phyloP scores from a whole-genome alignment of 2,113 vertebrate species.

The Dicaeum eximium region DNA sequence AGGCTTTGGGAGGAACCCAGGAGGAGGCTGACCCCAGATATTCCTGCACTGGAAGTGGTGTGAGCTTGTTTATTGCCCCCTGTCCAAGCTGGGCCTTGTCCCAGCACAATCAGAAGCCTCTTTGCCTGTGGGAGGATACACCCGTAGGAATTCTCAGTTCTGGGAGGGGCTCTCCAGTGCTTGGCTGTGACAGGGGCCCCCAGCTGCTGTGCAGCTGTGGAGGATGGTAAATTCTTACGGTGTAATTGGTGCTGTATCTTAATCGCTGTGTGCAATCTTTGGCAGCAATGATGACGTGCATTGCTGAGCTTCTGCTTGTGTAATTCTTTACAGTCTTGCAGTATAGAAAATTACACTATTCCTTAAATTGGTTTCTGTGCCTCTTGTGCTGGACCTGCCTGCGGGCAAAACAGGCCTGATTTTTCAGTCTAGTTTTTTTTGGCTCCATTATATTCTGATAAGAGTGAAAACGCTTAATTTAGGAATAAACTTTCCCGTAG shows the following conservation, averaged over 20 bases:
- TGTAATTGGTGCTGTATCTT: neutral
- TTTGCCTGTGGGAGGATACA: fast-evolving
- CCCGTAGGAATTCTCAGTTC: neutral
- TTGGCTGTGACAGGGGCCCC: neutral
- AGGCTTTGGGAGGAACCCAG: neutral
- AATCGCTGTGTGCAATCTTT: neutral
- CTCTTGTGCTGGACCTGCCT: neutral
- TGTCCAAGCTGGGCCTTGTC: neutral
- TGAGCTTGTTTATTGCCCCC: neutral
- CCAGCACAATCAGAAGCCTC: neutral
- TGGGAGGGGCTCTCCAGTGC: neutral
- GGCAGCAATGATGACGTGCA: neutral
- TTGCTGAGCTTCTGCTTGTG: neutral
- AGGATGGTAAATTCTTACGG: neutral
- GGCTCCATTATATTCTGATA: neutral
- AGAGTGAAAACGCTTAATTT: neutral
- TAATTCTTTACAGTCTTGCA: neutral
- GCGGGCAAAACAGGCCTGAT: neutral
- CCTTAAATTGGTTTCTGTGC: neutral
- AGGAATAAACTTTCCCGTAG: neutral
- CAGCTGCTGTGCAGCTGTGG: neutral
- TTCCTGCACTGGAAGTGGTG: neutral
- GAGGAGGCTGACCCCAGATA: neutral
- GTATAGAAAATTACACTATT: neutral
- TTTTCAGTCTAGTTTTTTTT: neutral